These are phyloP conservation scores for Cephus pygmeus DNA, from an alignment of 2,888 invertebrate species.

Conservation along the genomic window DNA sequence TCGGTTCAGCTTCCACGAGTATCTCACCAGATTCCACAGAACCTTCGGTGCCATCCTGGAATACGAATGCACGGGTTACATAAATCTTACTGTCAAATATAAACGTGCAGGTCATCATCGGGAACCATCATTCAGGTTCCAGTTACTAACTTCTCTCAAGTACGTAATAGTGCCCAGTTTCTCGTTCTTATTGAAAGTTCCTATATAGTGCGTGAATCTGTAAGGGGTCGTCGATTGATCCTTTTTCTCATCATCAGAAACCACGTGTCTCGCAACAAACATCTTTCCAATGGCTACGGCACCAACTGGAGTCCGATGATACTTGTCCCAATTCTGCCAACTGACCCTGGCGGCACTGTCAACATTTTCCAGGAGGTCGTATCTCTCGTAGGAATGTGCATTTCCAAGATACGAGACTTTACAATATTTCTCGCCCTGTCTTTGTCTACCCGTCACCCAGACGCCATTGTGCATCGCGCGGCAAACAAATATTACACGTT, in stretches of 20 bases:
- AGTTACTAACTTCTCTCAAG: constrained; percentile 69
- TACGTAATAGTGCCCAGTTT: constrained; percentile 77
- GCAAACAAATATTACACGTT: constrained; percentile 74
- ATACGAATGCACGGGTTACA: neutral
- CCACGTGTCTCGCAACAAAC: constrained; percentile 68
- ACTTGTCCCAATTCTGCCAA: constrained; percentile 83
- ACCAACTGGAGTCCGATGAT: constrained; percentile 74
- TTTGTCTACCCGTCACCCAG: constrained; percentile 78
- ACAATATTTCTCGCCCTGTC: constrained; percentile 72
- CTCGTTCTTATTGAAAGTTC: constrained; percentile 74
- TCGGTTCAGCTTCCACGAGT: constrained; percentile 83
- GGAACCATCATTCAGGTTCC: neutral
- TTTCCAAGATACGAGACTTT: constrained; percentile 73
- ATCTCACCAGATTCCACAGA: constrained; percentile 72
- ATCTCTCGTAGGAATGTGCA: constrained; percentile 70
- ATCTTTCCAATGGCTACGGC: constrained; percentile 70
- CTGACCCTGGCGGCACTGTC: constrained; percentile 80
- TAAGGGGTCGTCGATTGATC: constrained; percentile 23
- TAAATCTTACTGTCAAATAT: neutral
- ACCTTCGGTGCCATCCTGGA: constrained; percentile 48
- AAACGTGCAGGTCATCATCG: neutral
- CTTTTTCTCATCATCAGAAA: constrained; percentile 34
- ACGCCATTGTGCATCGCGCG: constrained; percentile 78
- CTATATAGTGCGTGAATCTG: constrained; percentile 73
- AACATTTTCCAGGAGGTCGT: constrained; percentile 81